A percentile compares a stretch with the other conserved stretches of the same genome.
Conservation (phyloP, 1,140 invertebrate genomes). For the Aphelenchoides besseyi region DNA sequence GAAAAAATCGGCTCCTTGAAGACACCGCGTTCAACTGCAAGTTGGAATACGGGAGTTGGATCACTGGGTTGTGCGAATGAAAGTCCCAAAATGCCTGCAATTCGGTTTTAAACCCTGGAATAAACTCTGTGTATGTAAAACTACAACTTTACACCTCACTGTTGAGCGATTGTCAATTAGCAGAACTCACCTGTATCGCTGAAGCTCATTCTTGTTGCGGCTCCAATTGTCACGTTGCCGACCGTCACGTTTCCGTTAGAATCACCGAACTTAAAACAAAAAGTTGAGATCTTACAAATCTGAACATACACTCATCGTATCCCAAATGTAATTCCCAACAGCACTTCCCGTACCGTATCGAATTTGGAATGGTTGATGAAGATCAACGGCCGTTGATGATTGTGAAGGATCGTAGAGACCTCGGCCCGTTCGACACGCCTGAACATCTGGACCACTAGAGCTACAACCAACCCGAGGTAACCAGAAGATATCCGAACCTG, state of each 20-base stretch:
- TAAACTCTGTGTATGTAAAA: no score
- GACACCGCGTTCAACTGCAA: slow-evolving; percentile 16
- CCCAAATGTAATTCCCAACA: not conserved
- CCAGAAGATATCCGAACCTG: slow-evolving; percentile 22
- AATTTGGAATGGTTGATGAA: not conserved
- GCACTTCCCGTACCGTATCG: slow-evolving; percentile 12
- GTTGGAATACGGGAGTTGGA: slow-evolving; percentile 7
- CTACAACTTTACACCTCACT: no score
- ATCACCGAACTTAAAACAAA: slow-evolving; percentile 14
- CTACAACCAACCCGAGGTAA: not conserved
- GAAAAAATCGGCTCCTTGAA: slow-evolving; percentile 11
- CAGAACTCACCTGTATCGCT: no score
- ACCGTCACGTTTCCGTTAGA: slow-evolving; percentile 1
- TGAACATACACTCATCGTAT: slow-evolving; percentile 6
- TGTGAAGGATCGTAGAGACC: slow-evolving; percentile 2
- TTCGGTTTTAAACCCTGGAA: no score
- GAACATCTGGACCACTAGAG: not conserved
- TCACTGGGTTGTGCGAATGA: slow-evolving; percentile 5
- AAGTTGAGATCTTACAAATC: not conserved
- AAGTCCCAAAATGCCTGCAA: slow-evolving; percentile 12
- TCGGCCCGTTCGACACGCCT: not conserved
- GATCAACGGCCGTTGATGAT: not conserved
- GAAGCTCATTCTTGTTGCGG: slow-evolving; percentile 1
- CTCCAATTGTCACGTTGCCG: slow-evolving; percentile 13
- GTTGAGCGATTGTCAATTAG: no score